Conservation (phyloP, 2,888 invertebrate species). For the Mantis religiosa region DNA sequence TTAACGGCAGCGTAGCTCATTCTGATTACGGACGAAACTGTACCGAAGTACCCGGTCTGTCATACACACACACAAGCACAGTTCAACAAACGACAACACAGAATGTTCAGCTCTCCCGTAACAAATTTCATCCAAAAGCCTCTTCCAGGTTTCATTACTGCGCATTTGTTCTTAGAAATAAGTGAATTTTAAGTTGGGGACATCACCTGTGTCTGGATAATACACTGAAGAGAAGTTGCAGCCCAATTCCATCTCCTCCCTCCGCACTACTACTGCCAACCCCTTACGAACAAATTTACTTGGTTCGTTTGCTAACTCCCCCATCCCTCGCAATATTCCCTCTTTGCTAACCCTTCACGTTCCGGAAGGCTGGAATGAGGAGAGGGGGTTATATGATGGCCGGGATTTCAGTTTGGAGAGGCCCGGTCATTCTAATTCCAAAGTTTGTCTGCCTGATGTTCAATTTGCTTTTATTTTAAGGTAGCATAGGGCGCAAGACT, state of each 20-base stretch:
- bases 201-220: not conserved
- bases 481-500: not conserved
- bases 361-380: not conserved
- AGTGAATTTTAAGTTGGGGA: not conserved
- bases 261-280: not conserved
- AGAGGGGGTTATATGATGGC: not conserved
- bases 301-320: slow-evolving; percentile 15
- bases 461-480: not conserved
- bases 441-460: not conserved
- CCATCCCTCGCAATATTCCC: not conserved
- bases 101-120: no score
- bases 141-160: no score
- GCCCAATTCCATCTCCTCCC: not conserved
- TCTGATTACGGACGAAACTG: no score
- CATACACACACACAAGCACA: no score
- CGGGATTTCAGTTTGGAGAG: not conserved
- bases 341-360: not conserved
- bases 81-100: no score
- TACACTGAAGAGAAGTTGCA: not conserved
- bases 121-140: no score
- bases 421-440: not conserved
- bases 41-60: no score
- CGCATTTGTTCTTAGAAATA: no score
- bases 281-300: slow-evolving; percentile 18
- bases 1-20: no score